phyloP scores from a whole-genome alignment of 2,113 vertebrate species.

The Procavia capensis region DNA sequence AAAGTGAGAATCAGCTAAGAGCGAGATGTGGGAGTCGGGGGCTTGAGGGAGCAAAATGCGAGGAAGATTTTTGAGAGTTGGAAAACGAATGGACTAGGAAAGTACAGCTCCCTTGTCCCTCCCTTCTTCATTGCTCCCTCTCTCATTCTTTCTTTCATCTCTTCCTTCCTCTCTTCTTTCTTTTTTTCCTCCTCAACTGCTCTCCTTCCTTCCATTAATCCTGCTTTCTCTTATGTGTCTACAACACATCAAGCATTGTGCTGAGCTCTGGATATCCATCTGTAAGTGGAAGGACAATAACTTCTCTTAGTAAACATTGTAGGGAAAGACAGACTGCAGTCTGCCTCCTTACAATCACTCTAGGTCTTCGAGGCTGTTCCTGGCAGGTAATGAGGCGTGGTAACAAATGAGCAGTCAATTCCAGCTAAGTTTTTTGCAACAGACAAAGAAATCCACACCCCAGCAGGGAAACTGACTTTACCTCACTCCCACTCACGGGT shows the following conservation, averaged over 20 bases:
- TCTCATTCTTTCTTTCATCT: too few relatives aligned
- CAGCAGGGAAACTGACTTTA: neutral
- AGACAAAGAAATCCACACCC: neutral
- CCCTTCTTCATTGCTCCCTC: neutral
- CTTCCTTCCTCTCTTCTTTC: neutral
- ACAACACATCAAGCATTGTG: neutral
- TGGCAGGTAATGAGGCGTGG: neutral
- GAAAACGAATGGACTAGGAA: neutral
- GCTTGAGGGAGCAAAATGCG: neutral
- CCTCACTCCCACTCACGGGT: neutral
- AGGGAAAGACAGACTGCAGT: neutral
- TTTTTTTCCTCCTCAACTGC: fast-evolving
- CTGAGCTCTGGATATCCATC: neutral
- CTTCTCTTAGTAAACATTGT: neutral
- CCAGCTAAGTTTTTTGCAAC: neutral
- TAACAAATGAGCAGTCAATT: neutral
- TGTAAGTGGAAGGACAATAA: neutral
- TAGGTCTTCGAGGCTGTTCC: neutral
- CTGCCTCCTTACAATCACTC: too few relatives aligned
- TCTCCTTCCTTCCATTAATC: neutral
- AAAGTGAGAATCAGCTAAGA: neutral
- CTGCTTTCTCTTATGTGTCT: neutral
- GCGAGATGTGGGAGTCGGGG: neutral
- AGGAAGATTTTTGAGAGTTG: neutral
- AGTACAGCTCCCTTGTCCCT: too few relatives aligned